phyloP scores from a whole-genome alignment of 1,140 invertebrate species.

The Fopius arisanus region DNA sequence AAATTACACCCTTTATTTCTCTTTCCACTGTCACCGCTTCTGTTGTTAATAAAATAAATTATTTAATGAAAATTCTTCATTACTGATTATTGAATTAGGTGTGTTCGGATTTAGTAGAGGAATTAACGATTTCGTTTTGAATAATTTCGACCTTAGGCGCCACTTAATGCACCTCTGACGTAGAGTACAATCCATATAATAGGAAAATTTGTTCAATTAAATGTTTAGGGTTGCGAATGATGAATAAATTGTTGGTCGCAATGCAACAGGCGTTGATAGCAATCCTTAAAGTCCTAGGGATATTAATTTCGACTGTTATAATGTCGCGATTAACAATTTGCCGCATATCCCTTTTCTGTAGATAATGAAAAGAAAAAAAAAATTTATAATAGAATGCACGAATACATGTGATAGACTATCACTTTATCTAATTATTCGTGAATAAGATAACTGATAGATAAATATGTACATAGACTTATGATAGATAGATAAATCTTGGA shows the following conservation, averaged over 20 bases:
- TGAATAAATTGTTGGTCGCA: neutral
- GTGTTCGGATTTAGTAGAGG: neutral
- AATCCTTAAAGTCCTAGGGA: slow-evolving; percentile 6
- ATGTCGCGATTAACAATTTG: slow-evolving; percentile 4
- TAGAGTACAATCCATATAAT: slow-evolving; percentile 56
- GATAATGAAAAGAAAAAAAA: slow-evolving; percentile 12
- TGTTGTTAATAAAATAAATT: neutral
- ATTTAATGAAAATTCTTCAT: slow-evolving; percentile 2
- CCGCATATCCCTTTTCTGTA: slow-evolving; percentile 27
- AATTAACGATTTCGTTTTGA: neutral
- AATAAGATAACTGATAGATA: neutral
- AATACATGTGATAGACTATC: neutral
- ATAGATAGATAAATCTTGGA: slow-evolving; percentile 2
- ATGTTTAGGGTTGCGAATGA: neutral
- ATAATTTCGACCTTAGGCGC: slow-evolving; percentile 31
- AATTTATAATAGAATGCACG: slow-evolving; percentile 6
- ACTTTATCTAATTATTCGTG: neutral
- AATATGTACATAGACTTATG: slow-evolving; percentile 17
- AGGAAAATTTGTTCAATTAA: neutral
- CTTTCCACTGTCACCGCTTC: neutral
- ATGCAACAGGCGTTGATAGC: neutral
- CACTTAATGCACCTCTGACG: slow-evolving; percentile 53
- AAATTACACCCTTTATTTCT: neutral
- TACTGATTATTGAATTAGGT: neutral
- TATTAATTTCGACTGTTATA: neutral